Evolutionary conservation across 2,888 invertebrate genomes (phyloP).

Genomic region (Apomyelois bistriatella): DNA sequence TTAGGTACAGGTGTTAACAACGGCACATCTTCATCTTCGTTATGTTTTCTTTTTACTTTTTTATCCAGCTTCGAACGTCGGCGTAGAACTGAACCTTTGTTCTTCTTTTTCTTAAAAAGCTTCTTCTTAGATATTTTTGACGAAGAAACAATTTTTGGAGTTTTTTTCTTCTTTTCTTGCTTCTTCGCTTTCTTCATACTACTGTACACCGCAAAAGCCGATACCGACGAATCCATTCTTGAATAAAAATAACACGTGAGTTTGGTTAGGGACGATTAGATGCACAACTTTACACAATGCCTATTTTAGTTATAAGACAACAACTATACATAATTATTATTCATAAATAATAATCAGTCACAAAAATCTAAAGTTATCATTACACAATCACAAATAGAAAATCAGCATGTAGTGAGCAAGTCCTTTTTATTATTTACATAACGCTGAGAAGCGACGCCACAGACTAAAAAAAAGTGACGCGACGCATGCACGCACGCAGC

Average conservation of each 20-base stretch:
- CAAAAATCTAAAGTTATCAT: too few relatives aligned
- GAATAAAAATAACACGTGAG: constrained; percentile 10
- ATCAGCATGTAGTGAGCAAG: too few relatives aligned
- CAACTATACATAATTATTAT: too few relatives aligned
- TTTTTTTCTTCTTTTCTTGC: constrained; percentile 24
- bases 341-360: too few relatives aligned
- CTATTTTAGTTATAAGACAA: too few relatives aligned
- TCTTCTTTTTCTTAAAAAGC: constrained; percentile 50
- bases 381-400: too few relatives aligned
- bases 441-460: too few relatives aligned
- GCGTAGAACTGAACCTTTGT: constrained; percentile 19
- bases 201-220: constrained; percentile 66
- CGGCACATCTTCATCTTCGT: constrained; percentile 42
- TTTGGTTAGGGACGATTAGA: not conserved
- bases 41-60: constrained; percentile 16
- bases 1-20: constrained; percentile 27
- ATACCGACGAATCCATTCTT: constrained; percentile 57
- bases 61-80: constrained; percentile 20
- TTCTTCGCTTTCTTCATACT: constrained; percentile 41
- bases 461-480: too few relatives aligned
- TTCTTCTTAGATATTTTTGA: constrained; percentile 41
- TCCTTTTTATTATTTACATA: too few relatives aligned
- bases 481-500: too few relatives aligned
- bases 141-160: constrained; percentile 9
- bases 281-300: not conserved